Evolutionary conservation across 2,888 invertebrate species (phyloP), one percentile per base, ranked within the genome.

Genomic region (Drosophila vallismaia): DNA sequence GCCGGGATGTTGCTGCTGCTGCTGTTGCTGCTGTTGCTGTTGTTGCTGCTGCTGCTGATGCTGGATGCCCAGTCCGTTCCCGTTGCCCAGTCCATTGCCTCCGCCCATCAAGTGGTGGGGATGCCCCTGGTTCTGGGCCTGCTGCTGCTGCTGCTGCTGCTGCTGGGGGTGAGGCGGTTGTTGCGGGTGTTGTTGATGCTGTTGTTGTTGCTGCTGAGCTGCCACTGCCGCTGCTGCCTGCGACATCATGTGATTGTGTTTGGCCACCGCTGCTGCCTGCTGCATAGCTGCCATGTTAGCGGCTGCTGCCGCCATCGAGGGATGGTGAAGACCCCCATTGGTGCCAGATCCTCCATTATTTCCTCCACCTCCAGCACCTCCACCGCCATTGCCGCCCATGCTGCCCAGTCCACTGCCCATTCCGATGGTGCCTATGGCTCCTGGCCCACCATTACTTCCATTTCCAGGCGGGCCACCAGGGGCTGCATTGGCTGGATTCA

Each of bases 201-300:
- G 92, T 86, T 93, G 93, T 75, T 93, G 93, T 75, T 93, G 93
- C 76, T 93, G 93, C 12, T 87, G 86, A 6, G 86, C 83, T 26
- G 90, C 90, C 5, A 77, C 86, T 24, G 81, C 90, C n/a, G 89
- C 89, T 5, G 89, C 90, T 40, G 86, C 90, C 78, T 90, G 90
- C n/a, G 90, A 89, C 89, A 90, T 89, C 89, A 90, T 90, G 48
- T 90, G 90, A 82, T 90, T 90, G 53, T 91, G 90, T 74, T 91
- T 91, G 26, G 89, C 90, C 31, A 90, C 91, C 7, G 89, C 90
- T 3, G 89, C 89, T 8, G 88, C 90, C 76, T 89, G 89, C 76
- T 89, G 90, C 90, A 90, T 92, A 79, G 85, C 91, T 12, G 88
- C 89, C 88, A 88, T 88, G 70, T 89, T 89, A 55, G 88, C 92